Evolutionary conservation across 2,113 vertebrate species (phyloP), one percentile per base, ranked within the genome.

Genomic region (Lepus timidus): DNA sequence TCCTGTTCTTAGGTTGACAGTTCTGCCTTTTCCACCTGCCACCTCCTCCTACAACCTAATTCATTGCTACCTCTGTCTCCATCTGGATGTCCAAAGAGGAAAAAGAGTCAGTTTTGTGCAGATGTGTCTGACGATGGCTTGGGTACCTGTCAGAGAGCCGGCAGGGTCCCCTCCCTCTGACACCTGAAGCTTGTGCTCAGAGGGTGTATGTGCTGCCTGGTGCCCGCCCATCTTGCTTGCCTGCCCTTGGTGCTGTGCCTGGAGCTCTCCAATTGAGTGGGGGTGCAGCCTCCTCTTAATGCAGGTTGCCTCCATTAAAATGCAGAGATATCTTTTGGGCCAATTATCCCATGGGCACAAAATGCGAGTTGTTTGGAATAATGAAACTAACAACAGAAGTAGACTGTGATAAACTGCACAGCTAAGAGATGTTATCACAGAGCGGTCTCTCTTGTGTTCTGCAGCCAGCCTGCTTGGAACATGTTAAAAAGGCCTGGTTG

Each of bases 351-450:
- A 3, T 39, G 84, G 88, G 62, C 79, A 92, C 29, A 82, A 86
- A 88, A 29, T 0, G 11, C 85, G 94, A 61, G 65, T 96, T 91
- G 64, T 91, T 94, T 91, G 85, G 68, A 76, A 93, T 95, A 93
- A 92, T 90, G 85, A 83, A 90, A 83, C 80, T 93, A 88, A 68
- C 86, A 94, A 93, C 65, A 85, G 81, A 87, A 81, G 12, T 25
- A 0, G 0, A 64, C 71, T 71, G 36, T 1, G 1, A 10, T 88
- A 68, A 88, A 90, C 91, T 2, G 0, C 49, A 68, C 9, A 67
- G 51, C 73, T 27, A 9, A 55, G 0, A 2, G n/a, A 71, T 0
- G 55, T 55, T 89, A 67, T 91, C 84, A 10, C 7, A 71, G 85
- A 65, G 65, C 92, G 68, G 39, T 49, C 84, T 82, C 27, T 65